Percentiles rank a stretch among this genome's conserved stretches.
These are phyloP conservation scores for Liposcelis brunnea DNA, from an alignment of 2,888 invertebrate species.

Conservation along the genomic window DNA sequence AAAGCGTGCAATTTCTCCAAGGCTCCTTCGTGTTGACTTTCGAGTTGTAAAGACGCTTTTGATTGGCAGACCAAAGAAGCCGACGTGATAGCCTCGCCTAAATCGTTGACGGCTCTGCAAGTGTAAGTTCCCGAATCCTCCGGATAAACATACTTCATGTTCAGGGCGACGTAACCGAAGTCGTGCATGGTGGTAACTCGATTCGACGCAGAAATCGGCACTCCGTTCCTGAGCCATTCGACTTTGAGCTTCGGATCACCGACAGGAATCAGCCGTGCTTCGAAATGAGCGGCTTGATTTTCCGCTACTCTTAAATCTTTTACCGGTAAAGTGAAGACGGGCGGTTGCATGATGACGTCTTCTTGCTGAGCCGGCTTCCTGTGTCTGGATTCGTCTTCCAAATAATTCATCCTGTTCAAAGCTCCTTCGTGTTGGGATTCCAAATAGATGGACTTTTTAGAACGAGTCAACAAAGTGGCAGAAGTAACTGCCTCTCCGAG, in stretches of 20 bases:
- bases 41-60: constrained; percentile 71
- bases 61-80: constrained; percentile 80
- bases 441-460: constrained; percentile 63
- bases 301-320: constrained; percentile 72
- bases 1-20: constrained; percentile 71
- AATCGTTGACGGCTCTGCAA: constrained; percentile 77
- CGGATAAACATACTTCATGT: constrained; percentile 86
- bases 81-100: constrained; percentile 90
- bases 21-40: constrained; percentile 77
- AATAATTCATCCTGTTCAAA: constrained; percentile 56
- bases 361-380: constrained; percentile 58
- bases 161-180: constrained; percentile 90
- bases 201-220: constrained; percentile 81
- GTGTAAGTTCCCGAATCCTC: constrained; percentile 96
- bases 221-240: constrained; percentile 85
- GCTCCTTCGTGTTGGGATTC: constrained; percentile 82
- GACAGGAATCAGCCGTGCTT: constrained; percentile 83
- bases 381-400: constrained; percentile 63
- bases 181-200: constrained; percentile 90
- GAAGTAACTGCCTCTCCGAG: constrained; percentile 87
- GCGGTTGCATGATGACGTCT: constrained; percentile 68
- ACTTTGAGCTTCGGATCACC: constrained; percentile 85
- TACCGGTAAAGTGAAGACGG: constrained; percentile 82
- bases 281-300: constrained; percentile 85
- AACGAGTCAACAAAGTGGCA: constrained; percentile 67